These are phyloP conservation scores for Aphelenchoides fujianensis DNA, from an alignment of 1,140 invertebrate species.

Conservation along the genomic window DNA sequence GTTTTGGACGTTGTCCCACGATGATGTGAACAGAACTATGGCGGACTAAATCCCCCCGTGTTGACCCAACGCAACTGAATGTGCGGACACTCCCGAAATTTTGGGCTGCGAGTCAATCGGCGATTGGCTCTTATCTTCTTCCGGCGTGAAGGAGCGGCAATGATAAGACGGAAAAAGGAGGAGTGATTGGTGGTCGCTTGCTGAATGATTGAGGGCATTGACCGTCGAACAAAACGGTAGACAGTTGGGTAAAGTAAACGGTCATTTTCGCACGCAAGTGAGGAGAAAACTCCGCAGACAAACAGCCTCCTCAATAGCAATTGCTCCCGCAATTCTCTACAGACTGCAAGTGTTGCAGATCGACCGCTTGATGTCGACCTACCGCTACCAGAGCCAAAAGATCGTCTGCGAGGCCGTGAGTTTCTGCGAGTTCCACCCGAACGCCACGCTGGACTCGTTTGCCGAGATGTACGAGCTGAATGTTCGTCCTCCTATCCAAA, in stretches of 20 bases:
- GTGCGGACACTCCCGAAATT: too few relatives aligned
- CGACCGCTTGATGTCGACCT: conserved; percentile 32
- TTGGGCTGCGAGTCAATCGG: too few relatives aligned
- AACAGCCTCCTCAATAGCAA: too few relatives aligned
- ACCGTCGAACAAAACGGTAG: background rate
- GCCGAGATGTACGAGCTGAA: conserved; percentile 16
- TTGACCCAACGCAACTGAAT: too few relatives aligned
- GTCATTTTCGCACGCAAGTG: too few relatives aligned
- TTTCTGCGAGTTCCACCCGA: conserved; percentile 12
- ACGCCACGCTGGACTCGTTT: conserved; percentile 31
- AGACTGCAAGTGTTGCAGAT: conserved; percentile 16
- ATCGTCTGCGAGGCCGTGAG: conserved; percentile 21
- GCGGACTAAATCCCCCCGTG: too few relatives aligned
- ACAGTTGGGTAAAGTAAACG: too few relatives aligned
- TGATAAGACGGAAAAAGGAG: too few relatives aligned
- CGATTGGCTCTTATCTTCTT: conserved; percentile 26
- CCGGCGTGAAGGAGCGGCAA: background rate
- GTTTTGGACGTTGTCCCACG: background rate
- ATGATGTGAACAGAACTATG: too few relatives aligned
- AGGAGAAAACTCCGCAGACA: too few relatives aligned
- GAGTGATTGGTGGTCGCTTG: background rate
- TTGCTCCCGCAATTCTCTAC: too few relatives aligned
- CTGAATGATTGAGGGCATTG: background rate
- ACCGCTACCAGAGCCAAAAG: conserved; percentile 27
- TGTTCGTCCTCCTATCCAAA: conserved; percentile 2